Base-by-base conservation (phyloP, 1,140 invertebrate species). In the Amphibalanus amphitrite region DNA sequence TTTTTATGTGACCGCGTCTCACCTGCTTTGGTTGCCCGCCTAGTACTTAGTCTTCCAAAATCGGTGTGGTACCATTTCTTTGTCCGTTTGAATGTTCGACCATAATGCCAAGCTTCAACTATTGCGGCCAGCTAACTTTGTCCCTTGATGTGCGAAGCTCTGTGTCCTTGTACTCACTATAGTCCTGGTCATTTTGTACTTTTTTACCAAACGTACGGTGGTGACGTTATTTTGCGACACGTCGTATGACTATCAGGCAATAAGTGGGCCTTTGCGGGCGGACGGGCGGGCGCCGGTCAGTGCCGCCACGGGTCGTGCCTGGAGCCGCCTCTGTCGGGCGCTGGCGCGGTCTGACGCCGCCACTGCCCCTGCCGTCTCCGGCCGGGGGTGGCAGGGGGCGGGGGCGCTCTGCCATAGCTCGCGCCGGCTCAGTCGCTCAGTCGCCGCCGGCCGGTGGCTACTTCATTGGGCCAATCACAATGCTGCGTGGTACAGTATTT, bases 211-310 rank as follows among this genome's bases (percentile, higher is more conserved):
- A 59, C 20, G 47, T 59, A 23, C 47, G 47, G 17, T 23, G 47
- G 47, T 59, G 47, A 59, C 47, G 47, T 59, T 59, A 59, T 59
- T 59, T 59, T 59, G 47, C 47, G 17, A 59, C 47, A 59, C 47
- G n/a, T n/a, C n/a, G 47, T 59, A 59, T 59, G 47, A 59, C 47
- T 59, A 59, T 59, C 47, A 59, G 47, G 47, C 47, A 59, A 59
- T 59, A 59, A 59, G 47, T 59, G 47, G 47, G 47, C 47, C 47
- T 59, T 59, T 23, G 13, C 20, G 20, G 47, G 10, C 47, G 6
- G 47, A 20, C 47, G 20, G 1, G 47, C 47, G 1, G 20, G 23
- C 17, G 47, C 47, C 33, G 33, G 33, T 4, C 33, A 6, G 33
- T 38, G 33, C 33, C 33, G n/a, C 33, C 33, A 38, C 33, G 33